Base-by-base conservation (phyloP, 2,888 invertebrate species). In the Thymelicus acteon region DNA sequence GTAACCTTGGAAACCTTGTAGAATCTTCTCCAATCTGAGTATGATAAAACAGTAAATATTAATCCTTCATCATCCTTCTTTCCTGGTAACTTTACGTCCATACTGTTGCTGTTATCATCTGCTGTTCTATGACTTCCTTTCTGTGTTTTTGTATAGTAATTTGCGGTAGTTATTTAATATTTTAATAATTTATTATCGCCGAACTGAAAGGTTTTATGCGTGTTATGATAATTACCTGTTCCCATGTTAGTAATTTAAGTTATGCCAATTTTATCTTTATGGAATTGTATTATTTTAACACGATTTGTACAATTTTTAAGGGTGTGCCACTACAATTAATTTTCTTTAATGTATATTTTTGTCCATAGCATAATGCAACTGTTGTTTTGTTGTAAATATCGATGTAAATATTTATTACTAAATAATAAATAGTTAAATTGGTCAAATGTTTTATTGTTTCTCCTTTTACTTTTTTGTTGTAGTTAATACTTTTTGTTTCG, bases 371-470 rank as follows among this genome's bases (percentile, higher is more conserved):
- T 69, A 61, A 64, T 72, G 31, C 60, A 70, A 64, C 63, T 70
- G 64, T 70, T 69, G 52, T 80, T 76, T 77, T 80, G 80, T 85
- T 83, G 75, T 80, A 80, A 84, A 80, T 82, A 84, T 81, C 83
- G 83, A 82, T 91, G 90, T 91, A 87, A 85, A 82, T 87, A 84
- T 83, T 86, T 86, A 84, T 87, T 82, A 85, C 82, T 80, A 83
- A 80, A 78, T 81, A 91, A 90, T 91, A 92, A 93, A 93, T 75
- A 76, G 73, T 86, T 83, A 88, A 74, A 86, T 85, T 79, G 84
- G 74, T 74, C 75, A 76, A 71, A 79, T 90, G 90, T 93, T 93
- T 93, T 86, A 91, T 92, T 92, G 80, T 72, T 79, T 71, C 76
- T 78, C 83, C 85, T 80, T 71, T 31, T 31, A 19, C 57, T 39